Evolutionary conservation across 2,113 vertebrate species (phyloP).

Genomic region (Cygnus buccinator): DNA sequence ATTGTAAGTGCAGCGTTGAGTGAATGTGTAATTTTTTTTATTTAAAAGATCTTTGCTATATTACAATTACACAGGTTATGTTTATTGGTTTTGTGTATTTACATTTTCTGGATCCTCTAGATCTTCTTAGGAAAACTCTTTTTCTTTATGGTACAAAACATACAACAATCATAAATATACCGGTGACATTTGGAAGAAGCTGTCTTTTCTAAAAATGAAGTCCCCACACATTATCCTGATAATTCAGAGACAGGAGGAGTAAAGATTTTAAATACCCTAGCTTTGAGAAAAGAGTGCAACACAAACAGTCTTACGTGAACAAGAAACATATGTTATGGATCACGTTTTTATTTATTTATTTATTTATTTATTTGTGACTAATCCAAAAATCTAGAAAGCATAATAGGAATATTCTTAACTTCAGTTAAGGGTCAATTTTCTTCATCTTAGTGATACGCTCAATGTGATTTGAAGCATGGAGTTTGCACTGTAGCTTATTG

Average conservation of each 20-base stretch:
- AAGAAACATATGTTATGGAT: neutral
- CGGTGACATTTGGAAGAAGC: neutral
- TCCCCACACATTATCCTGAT: neutral
- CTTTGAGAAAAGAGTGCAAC: neutral
- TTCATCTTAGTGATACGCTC: neutral
- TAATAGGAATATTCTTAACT: neutral
- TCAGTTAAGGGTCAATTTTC: neutral
- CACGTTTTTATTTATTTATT: neutral
- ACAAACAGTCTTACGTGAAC: neutral
- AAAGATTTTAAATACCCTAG: neutral
- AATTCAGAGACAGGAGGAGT: neutral
- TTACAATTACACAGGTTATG: neutral
- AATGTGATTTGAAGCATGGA: neutral
- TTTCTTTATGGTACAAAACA: neutral
- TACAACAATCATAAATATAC: neutral
- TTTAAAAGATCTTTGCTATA: neutral
- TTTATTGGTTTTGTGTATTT: neutral
- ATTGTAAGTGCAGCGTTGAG: neutral
- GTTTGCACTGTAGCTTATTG: neutral
- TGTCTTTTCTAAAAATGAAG: neutral
- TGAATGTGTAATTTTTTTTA: neutral
- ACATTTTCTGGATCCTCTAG: neutral
- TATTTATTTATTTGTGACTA: neutral
- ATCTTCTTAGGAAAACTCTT: neutral
- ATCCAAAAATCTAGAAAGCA: rapidly evolving